Evolutionary conservation across 2,888 invertebrate genomes (phyloP), one percentile per base, ranked within the genome.

Genomic region (Embidobia sp.): DNA sequence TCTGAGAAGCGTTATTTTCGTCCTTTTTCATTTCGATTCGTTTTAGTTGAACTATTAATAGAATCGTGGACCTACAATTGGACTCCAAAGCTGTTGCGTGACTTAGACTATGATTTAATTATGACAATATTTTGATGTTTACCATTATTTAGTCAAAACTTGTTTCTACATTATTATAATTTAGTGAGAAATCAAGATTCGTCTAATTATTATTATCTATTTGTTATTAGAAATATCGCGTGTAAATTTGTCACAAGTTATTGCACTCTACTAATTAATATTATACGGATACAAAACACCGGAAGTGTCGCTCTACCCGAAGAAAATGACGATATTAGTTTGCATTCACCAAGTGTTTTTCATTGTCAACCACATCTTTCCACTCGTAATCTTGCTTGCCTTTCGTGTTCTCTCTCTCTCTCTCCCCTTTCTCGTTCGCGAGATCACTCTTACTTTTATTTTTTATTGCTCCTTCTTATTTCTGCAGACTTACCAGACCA

Each of bases 311-410:
- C n/a, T n/a, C n/a, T n/a, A n/a, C n/a, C n/a, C n/a, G n/a, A 48
- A 44, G 53, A 27, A 49, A 51, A 67, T 44, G 19, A 33, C 49
- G 31, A 19, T 40, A 55, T 35, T 44, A 66, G 40, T 80, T 81
- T 70, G 75, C 79, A 79, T 84, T 85, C 80, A 80, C 77, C 57
- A 33, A 46, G 77, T 69, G 78, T 76, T 40, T 46, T 63, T 40
- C 40, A 46, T 73, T 61, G 51, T 49, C 70, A 42, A 27, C 40
- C 5, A 53, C 35, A 15, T 69, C 69, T 66, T 73, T 70, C 63
- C 66, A 77, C 73, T 77, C 55, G 13, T 55, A 44, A 46, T 73
- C 69, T 61, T 55, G 40, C 49, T 42, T 16, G 27, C 22, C 61
- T 61, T 42, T 35, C 42, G 37, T 44, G 44, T 55, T 77, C 70